Conservation (phyloP, 1,140 invertebrate species). For the Lordiphosa mommai region DNA sequence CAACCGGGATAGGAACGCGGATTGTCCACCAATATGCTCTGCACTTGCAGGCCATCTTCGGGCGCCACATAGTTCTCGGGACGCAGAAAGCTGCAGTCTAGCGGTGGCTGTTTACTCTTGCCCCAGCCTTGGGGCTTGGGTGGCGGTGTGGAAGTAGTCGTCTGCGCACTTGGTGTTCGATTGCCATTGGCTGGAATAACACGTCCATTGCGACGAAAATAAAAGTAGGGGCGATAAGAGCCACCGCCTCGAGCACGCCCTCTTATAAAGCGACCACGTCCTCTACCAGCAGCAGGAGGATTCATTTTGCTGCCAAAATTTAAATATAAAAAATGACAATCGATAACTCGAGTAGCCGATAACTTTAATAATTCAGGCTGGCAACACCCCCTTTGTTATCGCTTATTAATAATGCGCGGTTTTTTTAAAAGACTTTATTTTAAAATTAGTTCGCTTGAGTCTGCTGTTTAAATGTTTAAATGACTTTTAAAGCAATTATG, state of each 20-base stretch:
- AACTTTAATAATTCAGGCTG: neutral
- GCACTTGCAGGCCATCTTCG: conserved; percentile 44
- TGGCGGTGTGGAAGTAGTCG: neutral
- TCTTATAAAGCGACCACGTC: conserved; percentile 46
- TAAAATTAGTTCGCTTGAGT: too few species aligned
- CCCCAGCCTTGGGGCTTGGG: conserved; percentile 41
- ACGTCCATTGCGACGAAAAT: conserved; percentile 66
- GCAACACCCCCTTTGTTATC: neutral
- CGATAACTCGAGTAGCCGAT: neutral
- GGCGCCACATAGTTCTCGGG: conserved; percentile 67
- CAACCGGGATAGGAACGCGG: conserved; percentile 82
- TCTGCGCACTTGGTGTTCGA: neutral
- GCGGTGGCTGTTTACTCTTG: neutral
- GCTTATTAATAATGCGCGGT: neutral
- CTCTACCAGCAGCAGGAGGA: conserved; percentile 10
- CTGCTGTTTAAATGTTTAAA: too few species aligned
- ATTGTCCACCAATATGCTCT: conserved; percentile 49
- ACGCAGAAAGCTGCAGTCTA: conserved; percentile 45
- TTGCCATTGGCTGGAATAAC: conserved; percentile 61
- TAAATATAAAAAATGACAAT: neutral
- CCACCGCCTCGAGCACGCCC: conserved; percentile 54
- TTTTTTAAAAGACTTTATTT: too few species aligned
- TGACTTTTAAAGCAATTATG: too few species aligned
- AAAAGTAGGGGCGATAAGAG: conserved; percentile 62
- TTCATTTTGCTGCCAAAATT: conserved; percentile 21